Evolutionary conservation across 2,113 vertebrate species (phyloP), one percentile per base, ranked within the genome.

Genomic region (Semicossyphus pulcher): DNA sequence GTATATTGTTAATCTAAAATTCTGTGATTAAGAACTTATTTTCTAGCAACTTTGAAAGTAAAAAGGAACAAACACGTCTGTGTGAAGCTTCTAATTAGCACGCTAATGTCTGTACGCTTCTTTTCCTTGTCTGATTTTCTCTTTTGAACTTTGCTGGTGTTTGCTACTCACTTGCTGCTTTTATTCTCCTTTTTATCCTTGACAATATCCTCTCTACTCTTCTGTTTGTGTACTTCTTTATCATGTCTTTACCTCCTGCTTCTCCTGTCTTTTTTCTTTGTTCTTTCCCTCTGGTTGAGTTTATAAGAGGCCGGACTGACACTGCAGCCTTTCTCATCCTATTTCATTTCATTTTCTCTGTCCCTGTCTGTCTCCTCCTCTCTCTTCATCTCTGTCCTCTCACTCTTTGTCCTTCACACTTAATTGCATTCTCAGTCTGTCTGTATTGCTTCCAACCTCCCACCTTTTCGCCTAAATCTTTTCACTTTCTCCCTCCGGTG

Each of bases 361-460:
- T 41, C 37, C 31, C 20, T 58, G n/a, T 57, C 44, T 49, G 12
- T 78, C 71, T 42, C 16, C 69, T 31, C 21, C 16, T 52, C n/a
- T 11, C 45, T 62, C 53, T 69, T 58, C 74, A 39, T 72, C 57
- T 75, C 15, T 47, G 31, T 73, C 62, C 58, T 80, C 32, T 64
- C 59, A 25, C 31, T 51, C 37, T 70, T 51, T 69, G 69, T 76
- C 79, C 73, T 75, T 77, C 68, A 62, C 69, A 44, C 28, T 70
- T 69, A 80, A 77, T 78, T 84, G 45, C 70, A 56, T 60, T 69
- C 67, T 74, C 47, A 31, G 31, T 42, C 11, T 56, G n/a, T 41
- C 64, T 44, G 7, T 37, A 16, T 39, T 54, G n/a, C 44, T 18
- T 57, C n/a, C 1, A 12, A 66, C 63, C 39, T 8, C 42, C n/a